A percentile compares a stretch with the other conserved stretches of the same genome.
These are phyloP conservation scores for Sebastes steindachneri DNA, from an alignment of 2,797 vertebrate species.

Conservation along the genomic window DNA sequence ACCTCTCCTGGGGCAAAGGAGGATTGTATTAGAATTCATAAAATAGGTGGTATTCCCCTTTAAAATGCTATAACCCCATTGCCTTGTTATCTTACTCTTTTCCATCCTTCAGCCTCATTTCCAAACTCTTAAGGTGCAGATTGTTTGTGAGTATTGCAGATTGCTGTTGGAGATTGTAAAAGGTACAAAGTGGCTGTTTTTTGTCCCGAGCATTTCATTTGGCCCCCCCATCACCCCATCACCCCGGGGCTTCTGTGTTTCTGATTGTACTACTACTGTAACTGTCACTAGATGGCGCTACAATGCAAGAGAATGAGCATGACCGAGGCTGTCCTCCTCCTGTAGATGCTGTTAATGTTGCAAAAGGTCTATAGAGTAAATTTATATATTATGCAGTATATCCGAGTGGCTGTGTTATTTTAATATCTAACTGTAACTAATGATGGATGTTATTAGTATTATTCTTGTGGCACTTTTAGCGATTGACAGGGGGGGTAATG, in stretches of 20 bases:
- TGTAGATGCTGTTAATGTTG: conserved; percentile 70
- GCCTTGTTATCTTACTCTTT: neutral
- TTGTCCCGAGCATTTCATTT: neutral
- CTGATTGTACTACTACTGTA: conserved; percentile 69
- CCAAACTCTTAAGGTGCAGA: conserved; percentile 2
- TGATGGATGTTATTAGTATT: conserved; percentile 56
- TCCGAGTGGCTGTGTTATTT: conserved; percentile 80
- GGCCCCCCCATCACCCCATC: neutral
- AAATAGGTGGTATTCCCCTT: conserved; percentile 40
- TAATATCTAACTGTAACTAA: conserved; percentile 72
- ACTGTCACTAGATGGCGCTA: conserved; percentile 73
- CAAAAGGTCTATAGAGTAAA: conserved; percentile 72
- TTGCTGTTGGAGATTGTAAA: conserved; percentile 23
- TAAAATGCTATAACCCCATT: neutral
- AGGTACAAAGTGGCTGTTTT: conserved; percentile 28
- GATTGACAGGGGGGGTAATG: conserved; percentile 24
- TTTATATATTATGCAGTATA: conserved; percentile 75
- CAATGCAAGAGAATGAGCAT: conserved; percentile 71
- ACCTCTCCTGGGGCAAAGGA: neutral
- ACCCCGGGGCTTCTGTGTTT: conserved; percentile 38
- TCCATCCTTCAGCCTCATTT: conserved; percentile 3
- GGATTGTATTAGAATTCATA: neutral
- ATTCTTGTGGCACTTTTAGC: conserved; percentile 60
- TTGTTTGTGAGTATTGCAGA: conserved; percentile 40
- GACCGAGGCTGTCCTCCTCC: conserved; percentile 47